Percentiles rank a stretch among this genome's conserved stretches.
phyloP scores from a whole-genome alignment of 2,888 invertebrate genomes.

The Acrobeloides nanus region DNA sequence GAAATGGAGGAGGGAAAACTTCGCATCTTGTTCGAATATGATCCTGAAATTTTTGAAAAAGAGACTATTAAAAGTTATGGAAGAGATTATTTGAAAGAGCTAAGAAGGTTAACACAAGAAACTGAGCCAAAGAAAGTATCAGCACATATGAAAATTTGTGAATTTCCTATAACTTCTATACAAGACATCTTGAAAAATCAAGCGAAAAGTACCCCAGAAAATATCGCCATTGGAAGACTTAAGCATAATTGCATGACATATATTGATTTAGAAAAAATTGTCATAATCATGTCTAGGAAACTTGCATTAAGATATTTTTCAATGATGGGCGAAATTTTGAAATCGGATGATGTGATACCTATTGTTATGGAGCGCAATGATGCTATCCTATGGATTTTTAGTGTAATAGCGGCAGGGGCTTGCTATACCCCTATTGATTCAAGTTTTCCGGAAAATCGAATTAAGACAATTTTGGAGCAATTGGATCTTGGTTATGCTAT shows the following conservation, averaged over 20 bases:
- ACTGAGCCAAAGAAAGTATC: neutral
- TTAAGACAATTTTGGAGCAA: neutral
- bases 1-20: slow-evolving; percentile 27
- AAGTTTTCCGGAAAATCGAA: slow-evolving; percentile 19
- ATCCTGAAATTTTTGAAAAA: slow-evolving; percentile 19
- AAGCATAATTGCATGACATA: neutral
- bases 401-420: slow-evolving; percentile 20
- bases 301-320: no score
- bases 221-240: slow-evolving; percentile 3
- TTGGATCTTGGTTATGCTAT: no score
- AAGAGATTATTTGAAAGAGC: slow-evolving; percentile 13
- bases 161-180: neutral
- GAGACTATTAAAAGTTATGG: slow-evolving; percentile 22
- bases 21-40: slow-evolving; percentile 33
- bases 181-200: slow-evolving; percentile 4
- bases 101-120: neutral
- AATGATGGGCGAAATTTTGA: neutral
- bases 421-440: slow-evolving; percentile 35
- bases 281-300: no score
- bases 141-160: neutral
- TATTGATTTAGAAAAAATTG: no score
- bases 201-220: slow-evolving; percentile 2
- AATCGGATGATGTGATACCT: slow-evolving; percentile 20
- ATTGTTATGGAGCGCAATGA: slow-evolving; percentile 15
- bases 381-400: slow-evolving; percentile 19